A percentile compares a stretch with the other conserved stretches of the same genome.
These are phyloP conservation scores for Fukomys damarensis DNA, from an alignment of 2,113 vertebrate genomes.

Conservation along the genomic window DNA sequence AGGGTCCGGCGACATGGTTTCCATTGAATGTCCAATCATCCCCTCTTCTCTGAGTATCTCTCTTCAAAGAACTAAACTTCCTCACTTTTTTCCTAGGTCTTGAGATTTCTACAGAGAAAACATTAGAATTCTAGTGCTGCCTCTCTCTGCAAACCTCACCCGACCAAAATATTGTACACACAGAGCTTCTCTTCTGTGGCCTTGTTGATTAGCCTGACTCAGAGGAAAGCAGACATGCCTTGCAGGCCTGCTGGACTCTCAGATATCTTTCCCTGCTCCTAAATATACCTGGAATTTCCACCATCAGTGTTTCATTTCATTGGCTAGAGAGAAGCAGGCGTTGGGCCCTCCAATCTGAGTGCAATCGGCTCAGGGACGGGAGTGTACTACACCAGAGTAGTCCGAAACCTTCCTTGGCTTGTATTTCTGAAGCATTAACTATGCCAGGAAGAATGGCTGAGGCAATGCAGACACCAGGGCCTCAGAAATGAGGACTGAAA, in stretches of 20 bases:
- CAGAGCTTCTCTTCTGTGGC: neutral
- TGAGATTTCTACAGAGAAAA: neutral
- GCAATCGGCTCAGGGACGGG: neutral
- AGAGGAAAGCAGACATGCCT: neutral
- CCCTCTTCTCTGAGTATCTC: neutral
- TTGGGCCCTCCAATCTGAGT: neutral
- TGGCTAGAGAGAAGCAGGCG: neutral
- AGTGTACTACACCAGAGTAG: neutral
- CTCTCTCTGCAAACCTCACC: neutral
- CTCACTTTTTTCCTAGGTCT: neutral
- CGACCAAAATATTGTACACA: neutral
- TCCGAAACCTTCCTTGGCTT: rapidly evolving
- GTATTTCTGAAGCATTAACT: neutral
- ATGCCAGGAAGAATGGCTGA: neutral
- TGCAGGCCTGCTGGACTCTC: neutral
- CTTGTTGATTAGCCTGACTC: no score
- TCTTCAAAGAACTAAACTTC: neutral
- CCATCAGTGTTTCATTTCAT: neutral
- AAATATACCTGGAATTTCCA: neutral
- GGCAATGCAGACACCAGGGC: rapidly evolving
- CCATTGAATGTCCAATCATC: neutral
- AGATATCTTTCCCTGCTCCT: neutral
- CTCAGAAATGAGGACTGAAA: neutral
- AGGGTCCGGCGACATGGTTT: neutral
- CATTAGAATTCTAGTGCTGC: neutral